Base-by-base conservation (phyloP, 2,888 invertebrate species). In the Drosophila mettleri region DNA sequence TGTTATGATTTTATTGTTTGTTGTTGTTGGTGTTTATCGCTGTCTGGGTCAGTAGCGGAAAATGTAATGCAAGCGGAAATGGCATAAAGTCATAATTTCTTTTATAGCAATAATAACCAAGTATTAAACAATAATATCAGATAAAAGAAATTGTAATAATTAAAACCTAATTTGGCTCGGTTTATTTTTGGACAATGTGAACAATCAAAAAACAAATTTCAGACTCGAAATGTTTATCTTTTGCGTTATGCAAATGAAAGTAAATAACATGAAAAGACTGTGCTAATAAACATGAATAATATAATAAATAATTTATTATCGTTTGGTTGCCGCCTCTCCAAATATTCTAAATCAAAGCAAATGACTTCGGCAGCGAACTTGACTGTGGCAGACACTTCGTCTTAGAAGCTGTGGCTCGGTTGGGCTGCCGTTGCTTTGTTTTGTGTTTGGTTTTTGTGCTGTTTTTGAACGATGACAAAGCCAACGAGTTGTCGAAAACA, bases 61-160 rank as follows among this genome's bases (percentile, higher is more conserved):
- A 86, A 80, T 73, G 55, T 72, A 74, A 57, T 73, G 58, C 39
- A 85, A 87, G 79, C 88, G 84, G 76, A 85, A 88, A 76, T 78
- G 62, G 69, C 69, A 62, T 45, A 55, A 51, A 61, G 74, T 71
- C 72, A 74, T 69, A 55, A 69, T 78, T 57, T 57, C 36, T 45
- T 31, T 67, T 0, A 38, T 14, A 52, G 18, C 14, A 38, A 18
- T 12, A 66, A 69, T 67, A 41, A 45, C 48, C 64, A 48, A 16
- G 59, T 43, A 55, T 48, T 24, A 38, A 57, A 14, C 29, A 48
- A 36, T 46, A 29, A 20, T 1, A 49, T 41, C 12, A 22, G 29
- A 16, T 4, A 52, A 20, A 27, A 12, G 10, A 31, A 62, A 14
- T 20, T 29, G 46, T 48, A 8, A 36, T 4, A 34, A 16, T 12